phyloP scores from a whole-genome alignment of 1,140 invertebrate genomes.

The Popillia japonica region DNA sequence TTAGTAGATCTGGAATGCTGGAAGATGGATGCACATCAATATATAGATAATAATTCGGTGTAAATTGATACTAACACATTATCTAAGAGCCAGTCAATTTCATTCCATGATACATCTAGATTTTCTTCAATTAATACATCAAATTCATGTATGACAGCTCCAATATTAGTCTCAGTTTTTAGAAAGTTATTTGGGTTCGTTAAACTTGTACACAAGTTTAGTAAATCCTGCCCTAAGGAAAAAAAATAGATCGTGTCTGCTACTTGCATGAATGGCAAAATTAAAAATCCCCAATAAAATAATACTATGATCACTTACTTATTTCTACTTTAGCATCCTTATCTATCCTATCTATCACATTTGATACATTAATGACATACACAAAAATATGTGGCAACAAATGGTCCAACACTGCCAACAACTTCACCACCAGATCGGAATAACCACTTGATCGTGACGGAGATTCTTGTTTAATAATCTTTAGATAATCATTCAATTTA shows the following conservation, averaged over 20 bases:
- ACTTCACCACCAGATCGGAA: constrained; percentile 48
- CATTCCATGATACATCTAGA: constrained; percentile 60
- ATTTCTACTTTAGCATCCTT: constrained; percentile 59
- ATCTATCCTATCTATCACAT: constrained; percentile 59
- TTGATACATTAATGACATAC: constrained; percentile 60
- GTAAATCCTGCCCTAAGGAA: constrained; percentile 62
- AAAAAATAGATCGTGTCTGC: constrained; percentile 32
- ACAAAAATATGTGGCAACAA: constrained; percentile 66
- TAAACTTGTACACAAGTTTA: constrained; percentile 60
- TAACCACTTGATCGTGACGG: constrained; percentile 48
- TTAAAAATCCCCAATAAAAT: constrained; percentile 14
- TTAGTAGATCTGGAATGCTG: constrained; percentile 61
- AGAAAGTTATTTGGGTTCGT: constrained; percentile 66
- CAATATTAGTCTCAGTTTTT: constrained; percentile 61
- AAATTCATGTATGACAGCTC: constrained; percentile 65
- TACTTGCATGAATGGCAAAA: neutral
- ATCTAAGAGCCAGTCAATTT: constrained; percentile 66
- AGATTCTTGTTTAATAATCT: constrained; percentile 49
- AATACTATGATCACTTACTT: constrained; percentile 55
- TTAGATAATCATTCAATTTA: constrained; percentile 51
- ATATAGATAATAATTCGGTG: neutral
- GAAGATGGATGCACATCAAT: neutral
- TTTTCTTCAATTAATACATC: constrained; percentile 62
- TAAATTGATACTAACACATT: constrained; percentile 61
- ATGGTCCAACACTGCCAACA: constrained; percentile 61